A percentile compares a stretch with the other conserved stretches of the same genome.
These are phyloP conservation scores for Lamellibrachia columna DNA, from an alignment of 2,888 invertebrate species.

Conservation along the genomic window DNA sequence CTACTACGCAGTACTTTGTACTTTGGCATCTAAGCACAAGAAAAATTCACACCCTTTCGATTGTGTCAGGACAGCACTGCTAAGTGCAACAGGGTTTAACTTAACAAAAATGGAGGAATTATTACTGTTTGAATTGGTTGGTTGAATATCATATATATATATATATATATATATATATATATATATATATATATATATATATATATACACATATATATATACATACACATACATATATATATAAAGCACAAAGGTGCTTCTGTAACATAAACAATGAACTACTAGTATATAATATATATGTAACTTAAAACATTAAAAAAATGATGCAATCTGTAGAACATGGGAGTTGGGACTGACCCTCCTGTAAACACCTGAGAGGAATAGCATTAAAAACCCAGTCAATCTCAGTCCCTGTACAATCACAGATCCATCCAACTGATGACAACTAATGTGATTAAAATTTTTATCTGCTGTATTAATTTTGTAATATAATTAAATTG, in stretches of 20 bases:
- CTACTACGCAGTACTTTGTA: conserved; percentile 11
- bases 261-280: background rate
- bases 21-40: conserved; percentile 8
- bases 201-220: no score
- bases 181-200: no score
- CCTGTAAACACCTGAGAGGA: background rate
- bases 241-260: no score
- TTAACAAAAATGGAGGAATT: background rate
- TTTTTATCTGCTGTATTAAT: background rate
- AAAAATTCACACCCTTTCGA: conserved; percentile 3
- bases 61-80: background rate
- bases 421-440: background rate
- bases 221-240: no score
- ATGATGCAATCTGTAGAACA: background rate
- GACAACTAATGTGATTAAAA: background rate
- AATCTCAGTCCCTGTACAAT: no score
- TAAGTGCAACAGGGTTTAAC: conserved; percentile 6
- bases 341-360: background rate
- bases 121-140: background rate
- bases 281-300: background rate
- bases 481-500: no score
- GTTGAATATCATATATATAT: background rate
- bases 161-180: no score
- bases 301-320: background rate
- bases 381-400: background rate